phyloP scores from a whole-genome alignment of 2,888 invertebrate genomes.

The Eupeodes latifasciatus region DNA sequence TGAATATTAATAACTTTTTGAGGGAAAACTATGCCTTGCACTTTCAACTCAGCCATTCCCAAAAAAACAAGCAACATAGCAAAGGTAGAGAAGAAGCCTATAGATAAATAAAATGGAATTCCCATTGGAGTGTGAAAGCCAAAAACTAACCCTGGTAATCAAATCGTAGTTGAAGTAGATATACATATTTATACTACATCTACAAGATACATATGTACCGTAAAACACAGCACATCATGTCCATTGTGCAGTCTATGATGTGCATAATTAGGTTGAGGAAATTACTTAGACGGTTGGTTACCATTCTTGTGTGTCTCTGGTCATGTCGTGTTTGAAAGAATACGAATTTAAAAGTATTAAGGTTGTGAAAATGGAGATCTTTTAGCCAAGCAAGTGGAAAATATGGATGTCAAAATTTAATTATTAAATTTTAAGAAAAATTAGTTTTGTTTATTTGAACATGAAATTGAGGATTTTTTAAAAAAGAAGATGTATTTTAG shows the following conservation, averaged over 20 bases:
- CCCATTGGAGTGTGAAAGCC: conserved; percentile 45
- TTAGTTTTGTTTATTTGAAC: no score
- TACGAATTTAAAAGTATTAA: background rate
- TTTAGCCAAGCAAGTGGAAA: background rate
- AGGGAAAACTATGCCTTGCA: conserved; percentile 6
- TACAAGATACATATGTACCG: background rate
- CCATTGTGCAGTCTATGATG: conserved; percentile 19
- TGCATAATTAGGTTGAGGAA: conserved; percentile 44
- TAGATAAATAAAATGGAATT: conserved; percentile 24
- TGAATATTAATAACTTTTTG: conserved; percentile 64
- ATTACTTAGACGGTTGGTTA: conserved; percentile 7
- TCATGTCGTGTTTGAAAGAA: conserved; percentile 2
- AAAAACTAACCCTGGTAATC: conserved; percentile 52
- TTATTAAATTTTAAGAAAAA: no score
- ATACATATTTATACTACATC: background rate
- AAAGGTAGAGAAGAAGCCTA: background rate
- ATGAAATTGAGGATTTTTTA: no score
- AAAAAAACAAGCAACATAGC: background rate
- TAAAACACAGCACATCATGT: background rate
- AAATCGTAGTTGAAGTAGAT: conserved; percentile 22
- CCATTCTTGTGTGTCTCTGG: background rate
- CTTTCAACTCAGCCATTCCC: conserved; percentile 6
- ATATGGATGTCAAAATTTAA: background rate
- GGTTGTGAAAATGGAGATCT: background rate
- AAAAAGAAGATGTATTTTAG: no score